Base-by-base conservation (phyloP, 2,113 vertebrate genomes). In the Syngnathus scovelli region DNA sequence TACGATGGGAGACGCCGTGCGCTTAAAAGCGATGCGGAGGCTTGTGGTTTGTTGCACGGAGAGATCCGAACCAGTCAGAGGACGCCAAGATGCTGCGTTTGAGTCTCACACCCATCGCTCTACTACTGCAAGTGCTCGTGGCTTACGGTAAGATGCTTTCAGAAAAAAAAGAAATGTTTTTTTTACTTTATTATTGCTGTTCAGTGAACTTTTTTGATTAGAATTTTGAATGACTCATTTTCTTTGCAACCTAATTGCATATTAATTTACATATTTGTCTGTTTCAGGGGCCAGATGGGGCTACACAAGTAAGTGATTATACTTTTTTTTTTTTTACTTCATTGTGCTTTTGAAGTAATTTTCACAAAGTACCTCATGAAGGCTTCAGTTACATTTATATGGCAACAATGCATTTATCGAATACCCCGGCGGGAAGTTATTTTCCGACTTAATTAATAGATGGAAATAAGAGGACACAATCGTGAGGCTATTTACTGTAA, bases 241-340 rank as follows among this genome's bases (percentile, higher is more conserved):
- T 5, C 10, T 43, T 62, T 38, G 6, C 0, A 16, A 7, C 3
- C 16, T 56, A 37, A 3, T 12, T 37, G 16, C 64, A 44, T 65
- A 63, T 66, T 23, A 41, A 69, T 59, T n/a, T n/a, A 16, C 39
- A 6, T 64, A 54, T 81, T 0, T 81, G 75, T 81, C 69, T 87
- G 79, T 89, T 92, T 80, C 85, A 98, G 95, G 91, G 61, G 90
- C 87, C 55, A 92, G 89, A 82, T 97, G 95, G 95, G 92, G 91
- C 21, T 96, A 98, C 8, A 75, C 74, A 68, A 95, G 95, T 96
- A 89, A 95, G 95, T 93, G 27, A 62, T 36, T 44, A 38, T 74
- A 59, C 77, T 84, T 73, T 67, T 10, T 5, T 43, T 33, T 49
- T 16, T 76, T 10, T 62, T 65, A 41, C 13, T 8, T 7, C 0